Evolutionary conservation across 2,888 invertebrate species (phyloP).

Genomic region (Ornithoptera alexandrae): DNA sequence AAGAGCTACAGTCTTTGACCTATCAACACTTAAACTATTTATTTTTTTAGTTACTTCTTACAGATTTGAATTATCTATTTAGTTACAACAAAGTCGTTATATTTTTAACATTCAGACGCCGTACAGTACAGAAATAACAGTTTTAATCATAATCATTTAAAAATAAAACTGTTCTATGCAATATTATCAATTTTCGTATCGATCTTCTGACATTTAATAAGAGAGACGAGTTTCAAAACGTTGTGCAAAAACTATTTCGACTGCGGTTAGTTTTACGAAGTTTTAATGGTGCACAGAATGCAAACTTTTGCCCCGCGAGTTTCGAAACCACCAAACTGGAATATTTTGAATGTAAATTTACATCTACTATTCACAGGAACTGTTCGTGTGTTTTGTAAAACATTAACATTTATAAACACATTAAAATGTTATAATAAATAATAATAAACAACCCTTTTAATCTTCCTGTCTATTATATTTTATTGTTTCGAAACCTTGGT

Average conservation of each 20-base stretch:
- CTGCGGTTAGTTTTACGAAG: constrained; percentile 38
- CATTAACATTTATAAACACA: background rate
- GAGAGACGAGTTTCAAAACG: constrained; percentile 13
- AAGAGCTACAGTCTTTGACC: no score
- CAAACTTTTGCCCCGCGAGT: constrained; percentile 44
- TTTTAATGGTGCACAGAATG: constrained; percentile 62
- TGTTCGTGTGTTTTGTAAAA: background rate
- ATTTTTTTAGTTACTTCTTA: no score
- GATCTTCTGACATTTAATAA: constrained; percentile 5
- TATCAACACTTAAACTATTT: no score
- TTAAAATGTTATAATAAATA: no score
- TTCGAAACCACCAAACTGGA: constrained; percentile 37
- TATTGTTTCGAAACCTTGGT: background rate
- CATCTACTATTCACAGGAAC: constrained; percentile 7
- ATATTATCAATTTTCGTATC: background rate
- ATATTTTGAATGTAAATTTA: constrained; percentile 14
- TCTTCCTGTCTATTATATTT: no score
- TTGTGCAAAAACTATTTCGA: constrained; percentile 14
- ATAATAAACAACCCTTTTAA: no score
- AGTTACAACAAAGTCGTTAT: no score
- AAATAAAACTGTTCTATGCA: background rate
- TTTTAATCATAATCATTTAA: background rate
- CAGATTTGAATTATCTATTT: no score
- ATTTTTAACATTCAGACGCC: background rate
- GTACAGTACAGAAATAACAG: background rate